phyloP scores from a whole-genome alignment of 2,797 vertebrate species.

The Protonibea diacanthus region DNA sequence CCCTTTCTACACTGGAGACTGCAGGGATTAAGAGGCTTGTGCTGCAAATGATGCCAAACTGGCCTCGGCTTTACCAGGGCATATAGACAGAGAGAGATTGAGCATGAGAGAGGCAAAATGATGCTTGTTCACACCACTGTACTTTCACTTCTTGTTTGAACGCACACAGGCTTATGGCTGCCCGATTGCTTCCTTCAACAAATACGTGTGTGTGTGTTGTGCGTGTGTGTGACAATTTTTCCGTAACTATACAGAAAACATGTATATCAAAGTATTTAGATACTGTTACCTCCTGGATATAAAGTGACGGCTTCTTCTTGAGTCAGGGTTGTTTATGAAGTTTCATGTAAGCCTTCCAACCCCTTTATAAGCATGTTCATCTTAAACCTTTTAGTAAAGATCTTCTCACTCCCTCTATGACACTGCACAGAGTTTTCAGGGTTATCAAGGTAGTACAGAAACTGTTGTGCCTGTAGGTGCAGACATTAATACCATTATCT shows the following conservation, averaged over 20 bases:
- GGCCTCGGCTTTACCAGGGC: conserved; percentile 69
- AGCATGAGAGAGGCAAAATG: conserved; percentile 34
- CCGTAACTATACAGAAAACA: neutral
- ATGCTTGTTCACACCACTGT: conserved; percentile 42
- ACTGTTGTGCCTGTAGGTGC: conserved; percentile 39
- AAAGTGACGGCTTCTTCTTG: conserved; percentile 20
- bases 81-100: conserved; percentile 41
- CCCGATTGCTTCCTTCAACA: conserved; percentile 10
- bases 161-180: conserved; percentile 18
- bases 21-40: conserved; percentile 80
- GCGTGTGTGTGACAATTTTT: neutral
- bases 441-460: conserved; percentile 47
- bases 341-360: conserved; percentile 40
- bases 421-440: conserved; percentile 20
- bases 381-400: conserved; percentile 38
- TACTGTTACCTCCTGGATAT: neutral
- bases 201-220: neutral
- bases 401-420: conserved; percentile 17
- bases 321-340: conserved; percentile 24
- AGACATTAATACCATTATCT: conserved; percentile 56
- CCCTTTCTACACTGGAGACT: conserved; percentile 79
- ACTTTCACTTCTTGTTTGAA: conserved; percentile 41
- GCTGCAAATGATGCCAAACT: conserved; percentile 79
- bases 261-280: conserved; percentile 10
- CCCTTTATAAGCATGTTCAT: conserved; percentile 42